phyloP scores from a whole-genome alignment of 1,140 invertebrate species.

The Drosophila mojavensis region DNA sequence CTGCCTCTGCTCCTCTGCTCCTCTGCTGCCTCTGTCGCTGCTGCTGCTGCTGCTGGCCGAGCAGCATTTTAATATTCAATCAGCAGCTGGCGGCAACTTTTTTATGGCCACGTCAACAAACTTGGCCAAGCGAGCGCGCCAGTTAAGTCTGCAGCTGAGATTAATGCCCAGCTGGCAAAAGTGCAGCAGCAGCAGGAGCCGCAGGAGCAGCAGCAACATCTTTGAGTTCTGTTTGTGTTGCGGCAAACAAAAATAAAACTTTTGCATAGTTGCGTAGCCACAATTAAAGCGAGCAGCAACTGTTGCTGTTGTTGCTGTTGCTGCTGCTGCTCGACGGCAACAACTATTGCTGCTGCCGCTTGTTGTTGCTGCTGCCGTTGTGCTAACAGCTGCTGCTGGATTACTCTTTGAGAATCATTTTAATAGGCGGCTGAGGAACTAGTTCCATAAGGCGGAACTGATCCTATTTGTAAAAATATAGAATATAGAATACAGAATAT shows the following conservation, averaged over 20 bases:
- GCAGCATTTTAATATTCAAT: conserved; percentile 77
- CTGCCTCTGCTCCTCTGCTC: not conserved
- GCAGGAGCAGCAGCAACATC: conserved; percentile 30
- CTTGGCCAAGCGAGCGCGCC: conserved; percentile 29
- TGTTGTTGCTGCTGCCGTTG: not conserved
- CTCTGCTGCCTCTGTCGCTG: too few relatives aligned
- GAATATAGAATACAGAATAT: too few relatives aligned
- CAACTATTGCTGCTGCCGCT: not conserved
- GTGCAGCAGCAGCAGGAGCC: conserved; percentile 13
- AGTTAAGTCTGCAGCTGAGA: conserved; percentile 46
- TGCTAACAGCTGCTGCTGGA: not conserved
- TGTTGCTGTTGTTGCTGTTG: conserved; percentile 7
- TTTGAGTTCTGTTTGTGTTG: conserved; percentile 56
- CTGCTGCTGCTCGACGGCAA: too few relatives aligned
- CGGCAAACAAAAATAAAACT: conserved; percentile 44
- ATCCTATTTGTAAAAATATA: too few relatives aligned
- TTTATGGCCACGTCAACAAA: conserved; percentile 57
- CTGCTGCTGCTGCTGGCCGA: conserved; percentile 15
- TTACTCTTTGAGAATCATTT: too few relatives aligned
- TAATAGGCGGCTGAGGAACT: too few relatives aligned
- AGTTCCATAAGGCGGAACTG: too few relatives aligned
- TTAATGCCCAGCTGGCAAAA: conserved; percentile 66
- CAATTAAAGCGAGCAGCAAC: conserved; percentile 55
- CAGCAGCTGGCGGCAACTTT: conserved; percentile 69
- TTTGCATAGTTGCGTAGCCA: conserved; percentile 25